A percentile compares a stretch with the other conserved stretches of the same genome.
Conservation (phyloP, 2,888 invertebrate genomes). For the Linnaemya vulpina region DNA sequence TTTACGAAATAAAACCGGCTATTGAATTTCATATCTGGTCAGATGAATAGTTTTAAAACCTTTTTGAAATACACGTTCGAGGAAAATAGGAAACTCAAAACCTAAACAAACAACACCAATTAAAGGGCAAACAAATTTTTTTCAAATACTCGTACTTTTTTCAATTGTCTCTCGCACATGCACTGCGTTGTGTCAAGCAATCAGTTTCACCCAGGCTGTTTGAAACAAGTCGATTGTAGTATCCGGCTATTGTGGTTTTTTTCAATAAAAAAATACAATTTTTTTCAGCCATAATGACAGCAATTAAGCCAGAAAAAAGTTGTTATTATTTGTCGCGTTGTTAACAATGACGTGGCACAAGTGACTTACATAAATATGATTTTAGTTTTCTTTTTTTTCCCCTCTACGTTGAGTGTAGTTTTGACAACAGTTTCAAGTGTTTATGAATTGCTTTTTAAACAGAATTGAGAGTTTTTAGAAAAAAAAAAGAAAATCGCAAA, state of each 20-base stretch:
- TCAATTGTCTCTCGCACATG: not conserved
- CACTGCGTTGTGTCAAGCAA: conserved; percentile 7
- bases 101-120: no score
- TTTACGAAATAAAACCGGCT: no score
- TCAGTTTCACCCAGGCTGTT: not conserved
- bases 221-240: not conserved
- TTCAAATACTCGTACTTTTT: not conserved
- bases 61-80: no score
- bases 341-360: conserved; percentile 62
- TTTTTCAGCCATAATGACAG: conserved; percentile 34
- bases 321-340: conserved; percentile 46
- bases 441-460: conserved; percentile 69
- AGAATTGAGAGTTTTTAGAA: conserved; percentile 58
- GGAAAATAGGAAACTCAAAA: no score
- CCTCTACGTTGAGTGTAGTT: conserved; percentile 30
- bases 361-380: conserved; percentile 51
- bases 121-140: no score
- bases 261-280: not conserved
- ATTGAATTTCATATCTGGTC: no score
- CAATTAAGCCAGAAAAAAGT: conserved; percentile 9
- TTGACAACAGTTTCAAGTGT: conserved; percentile 67
- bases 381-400: not conserved
- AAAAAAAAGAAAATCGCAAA: conserved; percentile 21
- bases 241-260: not conserved
- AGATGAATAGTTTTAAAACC: no score